Evolutionary conservation across 2,888 invertebrate species (phyloP), one percentile per base, ranked within the genome.

Genomic region (Mesorhabditis belari): DNA sequence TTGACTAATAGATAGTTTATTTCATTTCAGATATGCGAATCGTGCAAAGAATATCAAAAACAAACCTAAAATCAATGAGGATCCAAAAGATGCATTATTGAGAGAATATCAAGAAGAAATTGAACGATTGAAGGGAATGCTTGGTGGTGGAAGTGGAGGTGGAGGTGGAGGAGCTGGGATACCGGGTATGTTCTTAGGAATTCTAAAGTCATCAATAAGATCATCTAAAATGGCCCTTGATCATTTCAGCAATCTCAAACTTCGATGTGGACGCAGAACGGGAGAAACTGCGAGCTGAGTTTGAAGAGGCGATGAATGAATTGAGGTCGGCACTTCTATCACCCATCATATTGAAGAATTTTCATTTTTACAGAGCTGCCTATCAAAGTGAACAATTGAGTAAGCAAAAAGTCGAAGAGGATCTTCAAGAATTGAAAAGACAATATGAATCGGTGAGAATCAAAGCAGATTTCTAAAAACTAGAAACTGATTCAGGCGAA

Each of bases 41-140:
- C 86, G 96, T 55, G 96, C 96, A 9, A 98, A 98, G 85, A 92
- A 92, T 73, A 98, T 98, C 76, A 94, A 95, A 86, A 98, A 98
- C 84, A 92, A 92, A 83, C 96, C 98, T n/a, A 88, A 91, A 71
- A 91, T 96, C 80, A 98, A 98, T 84, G 96, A 98, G 83, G 91
- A 92, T 81, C 91, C 91, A 0, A 91, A 92, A 81, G 92, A 92
- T 79, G 89, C 92, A 0, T 86, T 91, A 77, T 82, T 92, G 9
- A 82, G 90, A 9, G 87, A 91, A 78, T 92, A 90, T 79, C 90
- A 91, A 80, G 86, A 89, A 70, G 91, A 92, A 82, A 89, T 92
- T 57, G 84, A 88, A 55, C 85, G 88, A 71, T 83, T 92, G 23
- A 87, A 87, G 69, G 82, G 83, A 56, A 78, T 87, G 53, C 78